These are phyloP conservation scores for Cheirogaleus major DNA, from an alignment of 2,797 vertebrate species.

Conservation along the genomic window DNA sequence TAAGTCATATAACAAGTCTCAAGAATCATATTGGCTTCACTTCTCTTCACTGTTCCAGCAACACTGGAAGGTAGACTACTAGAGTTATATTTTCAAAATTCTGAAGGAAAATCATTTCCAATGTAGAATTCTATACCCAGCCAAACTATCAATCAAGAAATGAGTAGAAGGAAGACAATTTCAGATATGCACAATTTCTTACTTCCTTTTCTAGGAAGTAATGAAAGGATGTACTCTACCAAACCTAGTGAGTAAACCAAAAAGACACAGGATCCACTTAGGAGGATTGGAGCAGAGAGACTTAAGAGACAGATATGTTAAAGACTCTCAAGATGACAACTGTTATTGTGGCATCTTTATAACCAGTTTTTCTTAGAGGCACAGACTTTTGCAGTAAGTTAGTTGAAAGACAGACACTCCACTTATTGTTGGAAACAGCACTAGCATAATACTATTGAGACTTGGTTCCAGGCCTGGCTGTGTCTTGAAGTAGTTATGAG, in stretches of 20 bases:
- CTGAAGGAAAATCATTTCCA: conserved; percentile 39
- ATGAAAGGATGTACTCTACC: not conserved
- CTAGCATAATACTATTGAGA: not conserved
- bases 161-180: conserved; percentile 16
- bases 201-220: conserved; percentile 31
- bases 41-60: not conserved
- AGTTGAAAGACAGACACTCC: not conserved
- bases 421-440: not conserved
- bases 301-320: not conserved
- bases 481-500: not conserved
- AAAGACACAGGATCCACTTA: not conserved
- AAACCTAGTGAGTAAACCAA: not conserved
- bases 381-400: conserved; percentile 3
- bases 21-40: conserved; percentile 10
- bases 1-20: not conserved
- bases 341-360: not conserved
- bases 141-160: conserved; percentile 1
- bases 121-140: conserved; percentile 26
- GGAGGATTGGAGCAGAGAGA: not conserved
- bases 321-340: not conserved
- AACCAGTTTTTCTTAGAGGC: not conserved
- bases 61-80: not conserved
- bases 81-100: not conserved
- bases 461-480: not conserved
- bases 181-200: not conserved